A percentile compares a stretch with the other conserved stretches of the same genome.
Conservation (phyloP, 2,797 vertebrate genomes). For the Melanogrammus aeglefinus region DNA sequence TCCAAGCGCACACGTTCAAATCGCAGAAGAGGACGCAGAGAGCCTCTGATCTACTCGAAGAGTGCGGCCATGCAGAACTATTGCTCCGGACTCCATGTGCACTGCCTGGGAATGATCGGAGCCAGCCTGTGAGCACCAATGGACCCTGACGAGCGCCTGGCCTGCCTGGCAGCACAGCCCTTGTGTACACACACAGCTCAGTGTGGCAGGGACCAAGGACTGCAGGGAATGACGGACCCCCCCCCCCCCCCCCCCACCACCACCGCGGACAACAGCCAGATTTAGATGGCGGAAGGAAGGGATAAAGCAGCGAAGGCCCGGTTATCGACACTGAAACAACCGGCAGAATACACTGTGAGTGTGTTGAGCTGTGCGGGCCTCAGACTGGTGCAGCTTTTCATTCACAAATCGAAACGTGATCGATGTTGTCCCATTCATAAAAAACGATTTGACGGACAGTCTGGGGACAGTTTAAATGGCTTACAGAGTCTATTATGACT, state of each 20-base stretch:
- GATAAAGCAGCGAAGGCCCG: constrained; percentile 40
- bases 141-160: constrained; percentile 57
- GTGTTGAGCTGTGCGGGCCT: constrained; percentile 10
- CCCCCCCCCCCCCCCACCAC: constrained; percentile 26
- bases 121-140: constrained; percentile 55
- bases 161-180: constrained; percentile 36
- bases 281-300: constrained; percentile 35
- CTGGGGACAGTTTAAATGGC: no score
- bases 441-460: not conserved
- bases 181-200: constrained; percentile 32
- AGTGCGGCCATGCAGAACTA: constrained; percentile 53
- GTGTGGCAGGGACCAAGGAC: not conserved
- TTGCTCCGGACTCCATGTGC: constrained; percentile 47
- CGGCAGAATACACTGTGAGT: constrained; percentile 23
- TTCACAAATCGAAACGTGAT: not conserved
- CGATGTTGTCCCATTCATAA: not conserved
- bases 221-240: constrained; percentile 45
- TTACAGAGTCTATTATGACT: no score
- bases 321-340: constrained; percentile 39
- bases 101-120: constrained; percentile 65
- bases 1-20: constrained; percentile 9
- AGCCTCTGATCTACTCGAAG: constrained; percentile 34
- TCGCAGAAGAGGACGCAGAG: constrained; percentile 39
- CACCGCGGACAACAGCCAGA: constrained; percentile 42
- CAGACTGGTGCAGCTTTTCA: not conserved